Percentiles rank a stretch among this genome's conserved stretches.
Evolutionary conservation across 2,888 invertebrate genomes (phyloP).

Genomic region (Drosophila lacicola): DNA sequence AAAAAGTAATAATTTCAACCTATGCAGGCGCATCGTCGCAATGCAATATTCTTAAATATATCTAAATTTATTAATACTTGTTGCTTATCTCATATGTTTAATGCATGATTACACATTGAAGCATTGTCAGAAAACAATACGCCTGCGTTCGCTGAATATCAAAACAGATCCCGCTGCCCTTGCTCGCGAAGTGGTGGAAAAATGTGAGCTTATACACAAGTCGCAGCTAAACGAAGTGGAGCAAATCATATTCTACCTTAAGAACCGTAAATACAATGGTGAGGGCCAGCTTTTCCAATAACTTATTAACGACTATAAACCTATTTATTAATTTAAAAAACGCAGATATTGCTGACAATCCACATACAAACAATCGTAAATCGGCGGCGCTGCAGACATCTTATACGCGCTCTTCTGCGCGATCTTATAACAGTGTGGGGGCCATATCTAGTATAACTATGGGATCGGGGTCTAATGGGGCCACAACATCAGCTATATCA

Average conservation of each 20-base stretch:
- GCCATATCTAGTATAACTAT: slow-evolving; percentile 47
- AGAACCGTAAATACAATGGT: slow-evolving; percentile 89
- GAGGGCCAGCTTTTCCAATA: slow-evolving; percentile 2
- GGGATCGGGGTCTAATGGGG: slow-evolving; percentile 69
- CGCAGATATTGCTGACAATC: slow-evolving; percentile 81
- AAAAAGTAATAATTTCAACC: no score
- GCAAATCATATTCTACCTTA: slow-evolving; percentile 94
- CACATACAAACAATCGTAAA: slow-evolving; percentile 76
- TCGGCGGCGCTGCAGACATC: slow-evolving; percentile 72
- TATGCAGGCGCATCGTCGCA: no score
- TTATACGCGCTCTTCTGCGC: slow-evolving; percentile 66
- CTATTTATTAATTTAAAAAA: neutral
- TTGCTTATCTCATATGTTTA: no score
- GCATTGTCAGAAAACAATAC: slow-evolving; percentile 93
- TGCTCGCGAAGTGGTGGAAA: slow-evolving; percentile 93
- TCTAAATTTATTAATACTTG: no score
- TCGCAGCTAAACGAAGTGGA: slow-evolving; percentile 93
- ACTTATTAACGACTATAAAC: neutral
- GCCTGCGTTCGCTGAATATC: slow-evolving; percentile 91
- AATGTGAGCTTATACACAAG: slow-evolving; percentile 94
- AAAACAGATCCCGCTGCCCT: slow-evolving; percentile 92
- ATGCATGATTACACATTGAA: neutral
- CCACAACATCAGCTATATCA: slow-evolving; percentile 82
- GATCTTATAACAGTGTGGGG: slow-evolving; percentile 56
- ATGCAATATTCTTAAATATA: neutral